phyloP scores from a whole-genome alignment of 2,888 invertebrate species.

The Itoplectis maculator region DNA sequence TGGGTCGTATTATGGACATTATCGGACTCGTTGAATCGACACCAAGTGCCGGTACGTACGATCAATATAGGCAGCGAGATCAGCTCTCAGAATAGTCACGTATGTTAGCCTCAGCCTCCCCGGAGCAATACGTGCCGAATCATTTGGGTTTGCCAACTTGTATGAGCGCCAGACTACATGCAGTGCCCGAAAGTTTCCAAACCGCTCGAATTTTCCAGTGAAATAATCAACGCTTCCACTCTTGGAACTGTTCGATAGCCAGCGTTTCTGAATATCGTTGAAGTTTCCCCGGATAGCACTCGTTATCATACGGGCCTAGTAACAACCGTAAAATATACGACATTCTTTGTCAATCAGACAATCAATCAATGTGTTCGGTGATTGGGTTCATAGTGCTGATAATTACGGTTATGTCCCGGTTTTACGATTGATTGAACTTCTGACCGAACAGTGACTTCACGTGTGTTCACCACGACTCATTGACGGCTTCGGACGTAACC shows the following conservation, averaged over 20 bases:
- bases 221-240: slow-evolving; percentile 49
- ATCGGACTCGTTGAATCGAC: slow-evolving; percentile 37
- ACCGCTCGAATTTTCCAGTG: slow-evolving; percentile 41
- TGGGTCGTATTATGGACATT: slow-evolving; percentile 1
- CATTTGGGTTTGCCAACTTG: slow-evolving; percentile 53
- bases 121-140: slow-evolving; percentile 55
- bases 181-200: slow-evolving; percentile 41
- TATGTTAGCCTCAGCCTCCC: slow-evolving; percentile 33
- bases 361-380: not conserved
- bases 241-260: slow-evolving; percentile 32
- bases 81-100: slow-evolving; percentile 41
- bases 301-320: not conserved
- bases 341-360: not conserved
- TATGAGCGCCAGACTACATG: slow-evolving; percentile 20
- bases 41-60: slow-evolving; percentile 16
- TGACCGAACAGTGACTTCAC: not conserved
- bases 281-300: slow-evolving; percentile 3
- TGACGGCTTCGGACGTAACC: not conserved
- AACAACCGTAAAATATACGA: not conserved
- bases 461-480: not conserved
- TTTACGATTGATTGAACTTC: slow-evolving; percentile 2
- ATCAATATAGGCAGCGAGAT: slow-evolving; percentile 37
- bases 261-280: slow-evolving; percentile 45
- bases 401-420: not conserved
- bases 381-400: not conserved